Evolutionary conservation across 2,113 vertebrate species (phyloP), one percentile per base, ranked within the genome.

Genomic region (Rafetus swinhoei): DNA sequence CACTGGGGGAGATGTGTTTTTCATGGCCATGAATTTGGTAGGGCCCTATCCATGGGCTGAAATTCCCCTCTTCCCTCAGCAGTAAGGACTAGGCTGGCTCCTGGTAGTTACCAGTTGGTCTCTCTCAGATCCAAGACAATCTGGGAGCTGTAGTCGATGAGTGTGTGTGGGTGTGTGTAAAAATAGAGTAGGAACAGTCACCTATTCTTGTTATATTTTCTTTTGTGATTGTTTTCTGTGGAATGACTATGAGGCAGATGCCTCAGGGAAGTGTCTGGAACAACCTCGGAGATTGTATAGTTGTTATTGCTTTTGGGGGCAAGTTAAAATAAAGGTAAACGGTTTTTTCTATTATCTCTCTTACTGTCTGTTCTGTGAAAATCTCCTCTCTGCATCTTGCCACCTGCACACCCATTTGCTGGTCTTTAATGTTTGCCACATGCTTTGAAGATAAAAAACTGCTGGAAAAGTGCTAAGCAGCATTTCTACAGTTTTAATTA

Each of bases 401-500:
- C 74, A 59, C 32, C 29, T 29, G 3, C 22, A 79, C 2, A 77
- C 4, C 12, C 32, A 79, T 79, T 25, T 56, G 18, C 12, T 81
- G 7, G 2, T 52, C 39, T 84, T 93, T 21, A 86, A 59, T 27
- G 84, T 81, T 24, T 19, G 57, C 45, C 69, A 81, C 22, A 6
- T 57, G 4, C 72, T 93, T 79, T 35, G 9, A 82, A 89, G 13
- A 65, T 11, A 2, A 1, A 1, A 83, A 5, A 45, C 29, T 87
- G 45, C 8, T 59, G 85, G 25, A 74, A 93, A 90, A 96, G 19
- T 55, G 91, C 81, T 32, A 13, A 10, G 3, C 39, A 25, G 65
- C 6, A 54, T 81, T 95, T 39, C 79, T 32, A 3, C 55, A n/a
- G 55, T 86, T 93, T 93, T 84, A 82, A 90, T 92, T 87, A 90